Evolutionary conservation across 2,113 vertebrate species (phyloP).

Genomic region (Halcyon malimbica): DNA sequence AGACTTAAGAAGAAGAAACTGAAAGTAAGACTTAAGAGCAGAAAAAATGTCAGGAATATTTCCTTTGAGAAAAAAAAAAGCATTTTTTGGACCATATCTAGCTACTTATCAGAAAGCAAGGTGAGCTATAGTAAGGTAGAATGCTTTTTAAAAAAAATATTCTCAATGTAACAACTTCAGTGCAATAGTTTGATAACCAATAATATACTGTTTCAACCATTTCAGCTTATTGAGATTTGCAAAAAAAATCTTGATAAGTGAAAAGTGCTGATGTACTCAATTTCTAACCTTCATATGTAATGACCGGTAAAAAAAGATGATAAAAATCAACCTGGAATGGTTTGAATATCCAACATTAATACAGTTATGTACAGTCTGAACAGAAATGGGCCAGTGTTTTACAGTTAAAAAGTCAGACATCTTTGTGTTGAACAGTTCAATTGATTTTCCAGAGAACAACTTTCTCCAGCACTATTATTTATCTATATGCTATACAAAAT

Average conservation of each 20-base stretch:
- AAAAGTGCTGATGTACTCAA: background rate
- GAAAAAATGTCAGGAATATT: background rate
- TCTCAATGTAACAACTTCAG: background rate
- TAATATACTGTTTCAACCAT: background rate
- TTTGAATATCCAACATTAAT: background rate
- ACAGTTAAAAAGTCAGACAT: background rate
- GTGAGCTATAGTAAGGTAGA: background rate
- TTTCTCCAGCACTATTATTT: background rate
- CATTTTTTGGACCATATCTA: background rate
- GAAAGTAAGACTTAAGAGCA: background rate
- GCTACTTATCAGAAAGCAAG: background rate
- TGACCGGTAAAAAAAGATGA: background rate
- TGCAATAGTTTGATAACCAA: background rate
- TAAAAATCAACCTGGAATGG: background rate
- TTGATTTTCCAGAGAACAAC: background rate
- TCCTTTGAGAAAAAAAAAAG: background rate
- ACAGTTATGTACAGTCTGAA: background rate
- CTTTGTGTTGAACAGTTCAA: background rate
- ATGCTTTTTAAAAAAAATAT: background rate
- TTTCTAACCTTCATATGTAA: background rate
- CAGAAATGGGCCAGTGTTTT: background rate
- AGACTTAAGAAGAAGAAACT: background rate
- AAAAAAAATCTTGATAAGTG: accelerated
- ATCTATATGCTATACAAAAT: background rate
- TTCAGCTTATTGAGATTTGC: background rate